Conservation (phyloP, 92 coral and sea anemone genomes). For the Epizoanthus scotinus region DNA sequence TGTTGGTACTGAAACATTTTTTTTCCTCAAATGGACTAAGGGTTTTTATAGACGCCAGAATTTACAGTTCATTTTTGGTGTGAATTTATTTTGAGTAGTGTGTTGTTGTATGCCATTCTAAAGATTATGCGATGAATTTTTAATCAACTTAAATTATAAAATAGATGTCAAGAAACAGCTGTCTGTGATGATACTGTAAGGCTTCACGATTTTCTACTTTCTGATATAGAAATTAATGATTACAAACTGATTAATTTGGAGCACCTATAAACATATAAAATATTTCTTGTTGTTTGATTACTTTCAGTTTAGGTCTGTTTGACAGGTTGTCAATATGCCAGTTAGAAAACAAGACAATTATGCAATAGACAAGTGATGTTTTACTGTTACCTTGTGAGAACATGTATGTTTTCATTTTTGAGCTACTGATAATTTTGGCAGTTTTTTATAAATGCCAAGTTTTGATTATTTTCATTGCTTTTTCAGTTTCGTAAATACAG, state of each 20-base stretch:
- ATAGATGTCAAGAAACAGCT: slow-evolving; percentile 12
- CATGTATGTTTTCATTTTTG: too few species aligned
- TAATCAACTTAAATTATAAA: slow-evolving; percentile 24
- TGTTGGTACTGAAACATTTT: not conserved
- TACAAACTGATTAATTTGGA: too few species aligned
- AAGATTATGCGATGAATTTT: slow-evolving; percentile 27
- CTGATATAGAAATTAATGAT: too few species aligned
- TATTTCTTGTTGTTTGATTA: too few species aligned
- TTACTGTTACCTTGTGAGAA: too few species aligned
- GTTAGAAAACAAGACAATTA: too few species aligned
- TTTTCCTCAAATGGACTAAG: too few species aligned
- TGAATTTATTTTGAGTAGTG: not conserved
- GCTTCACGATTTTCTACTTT: not conserved
- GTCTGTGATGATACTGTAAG: not conserved
- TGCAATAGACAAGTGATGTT: too few species aligned
- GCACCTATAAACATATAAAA: too few species aligned
- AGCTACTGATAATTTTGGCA: not conserved
- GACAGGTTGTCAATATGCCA: too few species aligned
- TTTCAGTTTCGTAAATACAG: not conserved
- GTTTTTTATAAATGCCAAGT: not conserved
- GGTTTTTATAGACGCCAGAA: too few species aligned
- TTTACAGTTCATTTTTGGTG: not conserved
- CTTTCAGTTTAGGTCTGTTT: too few species aligned
- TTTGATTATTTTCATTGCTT: not conserved
- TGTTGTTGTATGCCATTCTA: not conserved